Evolutionary conservation across 1,140 invertebrate genomes (phyloP).

Genomic region (Pissodes strobi): DNA sequence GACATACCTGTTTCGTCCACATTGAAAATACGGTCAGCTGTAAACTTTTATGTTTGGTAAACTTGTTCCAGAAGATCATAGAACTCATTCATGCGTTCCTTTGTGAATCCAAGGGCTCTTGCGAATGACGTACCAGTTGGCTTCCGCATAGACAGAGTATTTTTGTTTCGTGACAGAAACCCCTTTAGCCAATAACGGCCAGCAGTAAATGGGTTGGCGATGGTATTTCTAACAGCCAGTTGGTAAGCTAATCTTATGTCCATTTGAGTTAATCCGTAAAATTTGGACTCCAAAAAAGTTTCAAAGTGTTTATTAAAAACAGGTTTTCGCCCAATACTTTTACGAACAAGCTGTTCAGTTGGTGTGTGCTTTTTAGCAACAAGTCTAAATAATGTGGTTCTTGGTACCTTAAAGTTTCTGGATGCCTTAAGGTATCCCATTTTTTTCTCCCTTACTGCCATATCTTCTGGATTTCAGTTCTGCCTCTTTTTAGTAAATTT

Average conservation of each 20-base stretch:
- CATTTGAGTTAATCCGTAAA: constrained; percentile 10
- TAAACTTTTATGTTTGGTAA: constrained; percentile 34
- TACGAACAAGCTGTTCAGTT: constrained; percentile 4
- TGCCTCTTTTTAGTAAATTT: constrained; percentile 4
- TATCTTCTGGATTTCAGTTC: constrained; percentile 10
- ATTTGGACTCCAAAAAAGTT: constrained; percentile 7
- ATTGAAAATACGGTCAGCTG: constrained; percentile 50
- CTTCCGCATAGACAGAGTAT: constrained; percentile 17
- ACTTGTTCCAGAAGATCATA: constrained; percentile 22
- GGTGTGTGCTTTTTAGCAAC: not conserved
- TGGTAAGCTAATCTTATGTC: constrained; percentile 13
- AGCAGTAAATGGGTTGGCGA: constrained; percentile 13
- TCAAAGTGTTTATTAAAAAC: constrained; percentile 2
- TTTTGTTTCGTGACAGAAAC: not conserved
- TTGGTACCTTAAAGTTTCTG: constrained; percentile 12
- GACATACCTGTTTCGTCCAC: constrained; percentile 52
- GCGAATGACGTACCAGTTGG: no score
- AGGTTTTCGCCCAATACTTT: constrained; percentile 6
- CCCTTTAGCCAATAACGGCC: constrained; percentile 5
- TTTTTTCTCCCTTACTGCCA: constrained; percentile 12
- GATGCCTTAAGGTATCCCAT: constrained; percentile 9
- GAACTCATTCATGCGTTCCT: constrained; percentile 16
- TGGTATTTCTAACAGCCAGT: constrained; percentile 12
- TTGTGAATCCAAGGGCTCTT: constrained; percentile 1
- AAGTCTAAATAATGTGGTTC: constrained; percentile 11